These are phyloP conservation scores for Protobothrops mucrosquamatus DNA, from an alignment of 2,113 vertebrate species.

Conservation along the genomic window DNA sequence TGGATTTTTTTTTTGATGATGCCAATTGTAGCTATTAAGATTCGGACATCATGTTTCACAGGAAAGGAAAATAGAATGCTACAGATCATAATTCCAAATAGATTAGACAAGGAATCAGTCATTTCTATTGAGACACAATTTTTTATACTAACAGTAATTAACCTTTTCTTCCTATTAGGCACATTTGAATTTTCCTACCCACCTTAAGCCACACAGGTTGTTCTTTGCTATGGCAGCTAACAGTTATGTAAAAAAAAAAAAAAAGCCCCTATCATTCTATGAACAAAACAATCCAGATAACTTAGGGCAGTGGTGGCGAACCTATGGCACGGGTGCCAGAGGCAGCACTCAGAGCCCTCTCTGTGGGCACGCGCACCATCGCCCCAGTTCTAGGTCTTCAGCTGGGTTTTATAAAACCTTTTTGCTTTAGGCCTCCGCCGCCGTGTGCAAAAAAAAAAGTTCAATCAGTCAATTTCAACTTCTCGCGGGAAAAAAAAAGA, in stretches of 20 bases:
- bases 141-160: background rate
- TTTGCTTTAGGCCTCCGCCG: too few relatives aligned
- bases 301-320: background rate
- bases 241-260: background rate
- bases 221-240: background rate
- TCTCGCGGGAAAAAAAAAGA: too few relatives aligned
- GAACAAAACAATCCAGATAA: background rate
- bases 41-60: background rate
- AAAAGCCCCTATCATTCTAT: background rate
- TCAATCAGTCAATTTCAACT: too few relatives aligned
- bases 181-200: background rate
- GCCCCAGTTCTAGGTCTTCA: too few relatives aligned
- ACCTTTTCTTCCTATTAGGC: background rate
- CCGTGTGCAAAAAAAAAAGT: too few relatives aligned
- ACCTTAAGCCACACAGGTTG: background rate
- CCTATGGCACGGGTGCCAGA: too few relatives aligned
- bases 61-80: background rate
- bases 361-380: too few relatives aligned
- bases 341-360: too few relatives aligned
- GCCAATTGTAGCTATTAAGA: background rate
- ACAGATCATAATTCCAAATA: background rate
- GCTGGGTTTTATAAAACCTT: too few relatives aligned
- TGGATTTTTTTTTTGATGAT: background rate
- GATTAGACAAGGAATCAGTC: background rate
- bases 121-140: background rate